A percentile compares a stretch with the other conserved stretches of the same genome.
Evolutionary conservation across 2,113 vertebrate species (phyloP).

Genomic region (Phalacrocorax carbo): DNA sequence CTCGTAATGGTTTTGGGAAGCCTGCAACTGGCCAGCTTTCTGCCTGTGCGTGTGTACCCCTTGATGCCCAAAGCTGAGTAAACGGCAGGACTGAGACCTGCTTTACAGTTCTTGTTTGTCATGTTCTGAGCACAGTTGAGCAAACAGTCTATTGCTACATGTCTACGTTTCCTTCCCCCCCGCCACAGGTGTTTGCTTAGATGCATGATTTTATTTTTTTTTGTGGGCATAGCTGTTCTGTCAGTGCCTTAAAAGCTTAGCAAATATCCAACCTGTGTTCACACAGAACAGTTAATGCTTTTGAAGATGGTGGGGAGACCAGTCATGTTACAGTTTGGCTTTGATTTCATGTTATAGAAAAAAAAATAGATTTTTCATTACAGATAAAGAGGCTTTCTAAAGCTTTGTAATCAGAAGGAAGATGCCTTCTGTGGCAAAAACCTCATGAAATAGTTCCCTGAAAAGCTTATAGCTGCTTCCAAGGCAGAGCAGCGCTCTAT

Average conservation of each 20-base stretch:
- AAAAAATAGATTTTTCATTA: background rate
- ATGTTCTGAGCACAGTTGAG: background rate
- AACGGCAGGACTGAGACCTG: background rate
- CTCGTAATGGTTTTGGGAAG: background rate
- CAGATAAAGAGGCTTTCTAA: background rate
- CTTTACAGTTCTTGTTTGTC: background rate
- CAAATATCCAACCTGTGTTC: background rate
- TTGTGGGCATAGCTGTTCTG: background rate
- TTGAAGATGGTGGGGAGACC: background rate
- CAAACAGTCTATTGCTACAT: background rate
- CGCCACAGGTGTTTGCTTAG: background rate
- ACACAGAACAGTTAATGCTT: background rate
- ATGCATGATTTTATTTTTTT: background rate
- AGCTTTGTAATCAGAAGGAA: background rate
- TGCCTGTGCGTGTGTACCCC: background rate
- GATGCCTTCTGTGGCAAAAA: background rate
- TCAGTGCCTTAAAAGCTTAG: background rate
- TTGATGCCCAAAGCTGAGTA: background rate
- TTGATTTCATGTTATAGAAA: background rate
- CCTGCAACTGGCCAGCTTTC: background rate
- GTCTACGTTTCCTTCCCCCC: background rate
- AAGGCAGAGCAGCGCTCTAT: background rate
- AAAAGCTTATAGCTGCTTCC: conserved; percentile 26
- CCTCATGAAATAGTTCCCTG: background rate
- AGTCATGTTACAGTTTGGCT: background rate